phyloP scores from a whole-genome alignment of 30 jellyfish, hydroid and myxozoan genomes.

The Turritopsis dohrnii region DNA sequence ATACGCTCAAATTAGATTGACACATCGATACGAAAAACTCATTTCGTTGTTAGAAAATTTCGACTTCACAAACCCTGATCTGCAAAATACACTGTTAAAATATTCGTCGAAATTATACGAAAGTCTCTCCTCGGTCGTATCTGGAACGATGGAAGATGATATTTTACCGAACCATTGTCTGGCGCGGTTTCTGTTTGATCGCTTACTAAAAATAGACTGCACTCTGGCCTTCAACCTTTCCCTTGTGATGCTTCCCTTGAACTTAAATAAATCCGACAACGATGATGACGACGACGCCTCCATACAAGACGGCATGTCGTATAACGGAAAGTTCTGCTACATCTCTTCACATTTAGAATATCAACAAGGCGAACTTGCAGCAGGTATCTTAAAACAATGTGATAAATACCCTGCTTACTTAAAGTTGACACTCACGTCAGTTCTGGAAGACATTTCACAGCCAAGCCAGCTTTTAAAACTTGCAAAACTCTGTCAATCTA shows the following conservation, averaged over 20 bases:
- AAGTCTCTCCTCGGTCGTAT: neutral
- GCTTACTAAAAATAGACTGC: constrained; percentile 27
- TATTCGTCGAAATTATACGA: constrained; percentile 36
- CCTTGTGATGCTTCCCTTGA: constrained; percentile 50
- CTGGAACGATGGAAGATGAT: constrained; percentile 14
- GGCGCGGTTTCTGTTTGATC: constrained; percentile 55
- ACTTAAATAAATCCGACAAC: constrained; percentile 26
- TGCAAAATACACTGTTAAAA: constrained; percentile 34
- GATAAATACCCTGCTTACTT: constrained; percentile 30
- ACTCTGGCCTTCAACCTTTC: constrained; percentile 57
- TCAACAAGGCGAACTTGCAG: constrained; percentile 90
- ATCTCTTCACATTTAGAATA: constrained; percentile 64
- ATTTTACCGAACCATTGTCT: constrained; percentile 74
- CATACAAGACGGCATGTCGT: constrained; percentile 2
- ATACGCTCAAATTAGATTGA: constrained; percentile 67
- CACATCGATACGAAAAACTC: constrained; percentile 88
- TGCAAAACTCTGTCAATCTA: constrained; percentile 54
- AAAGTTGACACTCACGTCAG: constrained; percentile 33
- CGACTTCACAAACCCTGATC: constrained; percentile 44
- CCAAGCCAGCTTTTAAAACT: constrained; percentile 62
- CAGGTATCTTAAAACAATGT: constrained; percentile 55
- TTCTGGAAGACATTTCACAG: constrained; percentile 34
- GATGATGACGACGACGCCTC: constrained; percentile 21
- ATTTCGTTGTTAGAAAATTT: constrained; percentile 72
- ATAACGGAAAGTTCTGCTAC: constrained; percentile 36